These are phyloP conservation scores for Synodontis membranacea DNA, from an alignment of 2,113 vertebrate species.

Conservation along the genomic window DNA sequence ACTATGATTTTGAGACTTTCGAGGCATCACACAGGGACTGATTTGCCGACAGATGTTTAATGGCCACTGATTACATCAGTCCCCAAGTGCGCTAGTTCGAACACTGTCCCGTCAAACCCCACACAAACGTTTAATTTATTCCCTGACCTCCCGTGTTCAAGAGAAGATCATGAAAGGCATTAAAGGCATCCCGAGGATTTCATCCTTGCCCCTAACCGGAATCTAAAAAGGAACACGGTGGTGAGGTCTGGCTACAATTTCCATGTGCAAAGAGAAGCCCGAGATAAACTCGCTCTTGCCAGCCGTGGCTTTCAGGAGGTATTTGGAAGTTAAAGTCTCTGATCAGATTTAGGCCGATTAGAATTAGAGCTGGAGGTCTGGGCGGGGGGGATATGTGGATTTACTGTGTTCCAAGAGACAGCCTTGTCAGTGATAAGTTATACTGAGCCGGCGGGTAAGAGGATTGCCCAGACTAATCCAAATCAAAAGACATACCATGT, in stretches of 20 bases:
- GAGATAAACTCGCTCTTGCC: constrained; percentile 67
- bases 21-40: background rate
- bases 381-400: constrained; percentile 71
- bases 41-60: constrained; percentile 8
- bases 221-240: background rate
- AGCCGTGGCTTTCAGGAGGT: constrained; percentile 75
- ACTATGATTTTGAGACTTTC: background rate
- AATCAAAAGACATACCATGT: constrained; percentile 85
- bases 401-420: constrained; percentile 72
- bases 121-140: constrained; percentile 6
- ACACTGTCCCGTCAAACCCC: background rate
- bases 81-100: background rate
- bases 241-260: constrained; percentile 64
- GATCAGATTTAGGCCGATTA: constrained; percentile 81
- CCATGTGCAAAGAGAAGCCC: constrained; percentile 69
- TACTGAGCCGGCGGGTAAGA: constrained; percentile 78
- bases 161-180: background rate
- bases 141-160: background rate
- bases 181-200: background rate
- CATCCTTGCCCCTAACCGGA: constrained; percentile 18
- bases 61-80: background rate
- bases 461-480: constrained; percentile 82
- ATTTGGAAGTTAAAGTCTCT: constrained; percentile 77
- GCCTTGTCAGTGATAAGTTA: constrained; percentile 78
- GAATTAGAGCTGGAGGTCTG: constrained; percentile 71